These are phyloP conservation scores for Cochlearius cochlearius DNA, from an alignment of 2,113 vertebrate species.

Conservation along the genomic window DNA sequence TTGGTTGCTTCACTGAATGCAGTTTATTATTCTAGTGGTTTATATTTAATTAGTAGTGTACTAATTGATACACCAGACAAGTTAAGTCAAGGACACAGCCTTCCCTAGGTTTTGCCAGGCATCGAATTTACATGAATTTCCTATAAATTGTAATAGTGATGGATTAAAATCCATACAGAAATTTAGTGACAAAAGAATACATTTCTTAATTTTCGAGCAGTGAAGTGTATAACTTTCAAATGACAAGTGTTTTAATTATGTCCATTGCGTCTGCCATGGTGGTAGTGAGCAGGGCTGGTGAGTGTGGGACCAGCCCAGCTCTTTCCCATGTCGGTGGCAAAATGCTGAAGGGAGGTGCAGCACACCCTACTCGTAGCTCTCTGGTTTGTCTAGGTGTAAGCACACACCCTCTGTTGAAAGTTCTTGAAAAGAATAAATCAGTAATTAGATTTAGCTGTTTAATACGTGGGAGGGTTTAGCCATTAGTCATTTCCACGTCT, in stretches of 20 bases:
- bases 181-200: background rate
- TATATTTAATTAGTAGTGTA: background rate
- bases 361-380: accelerated
- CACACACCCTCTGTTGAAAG: background rate
- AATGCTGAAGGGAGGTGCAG: background rate
- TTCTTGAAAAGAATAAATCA: background rate
- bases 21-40: background rate
- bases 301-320: background rate
- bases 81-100: slow-evolving; percentile 4
- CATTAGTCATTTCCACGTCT: background rate
- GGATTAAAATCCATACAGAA: background rate
- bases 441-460: background rate
- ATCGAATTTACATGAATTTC: background rate
- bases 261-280: background rate
- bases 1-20: background rate
- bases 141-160: background rate
- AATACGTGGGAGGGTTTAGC: accelerated
- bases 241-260: background rate
- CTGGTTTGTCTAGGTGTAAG: background rate
- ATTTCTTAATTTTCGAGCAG: background rate
- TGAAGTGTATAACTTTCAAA: background rate
- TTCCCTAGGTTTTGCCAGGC: background rate
- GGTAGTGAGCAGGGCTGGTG: background rate
- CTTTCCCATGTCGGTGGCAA: accelerated
- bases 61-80: background rate